Base-by-base conservation (phyloP, 1,140 invertebrate genomes). In the Parapsyche elsis region DNA sequence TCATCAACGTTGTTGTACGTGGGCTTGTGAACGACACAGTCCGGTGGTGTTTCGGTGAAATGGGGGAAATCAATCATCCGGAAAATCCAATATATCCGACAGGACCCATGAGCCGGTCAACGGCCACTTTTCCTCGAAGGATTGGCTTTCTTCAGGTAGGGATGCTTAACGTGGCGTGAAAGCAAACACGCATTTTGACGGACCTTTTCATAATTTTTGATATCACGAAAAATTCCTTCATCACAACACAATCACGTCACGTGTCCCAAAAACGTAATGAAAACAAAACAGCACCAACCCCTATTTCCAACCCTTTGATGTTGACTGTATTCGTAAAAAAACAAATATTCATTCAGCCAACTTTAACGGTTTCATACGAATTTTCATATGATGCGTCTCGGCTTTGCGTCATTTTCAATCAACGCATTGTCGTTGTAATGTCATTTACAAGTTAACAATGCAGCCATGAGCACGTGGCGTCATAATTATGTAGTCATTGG, bases 51-150 rank as follows among this genome's bases (percentile, higher is more conserved):
- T 53, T 14, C 71, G 71, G 44, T 9, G 71, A 49, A 67, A 49
- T 38, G 38, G 5, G 14, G 9, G 30, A 23, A 24, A 12, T 38
- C 71, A 38, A 12, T 73, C 38, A 24, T 46, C 71, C 71, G 38
- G 30, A 73, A 73, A 73, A 73, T 73, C 71, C 71, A 73, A 73
- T 73, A 73, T 73, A 73, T 73, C 71, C 71, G 24, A 73, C 19
- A 49, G 38, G 21, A 24, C 71, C 71, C 71, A 12, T 38, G 71
- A 67, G 44, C 67, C 24, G 67, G 38, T 45, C 67, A 21, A 71
- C 71, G 71, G 38, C 45, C 71, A 73, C 21, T 71, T 73, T 73
- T 49, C 38, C 16, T 23, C 71, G 38, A 67, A n/a, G 64, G 24
- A 67, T 49, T 24, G 71, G 10, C 71, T 73, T 46, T 12, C 45